Evolutionary conservation across 2,113 vertebrate species (phyloP).

Genomic region (Psephotus haematonotus): DNA sequence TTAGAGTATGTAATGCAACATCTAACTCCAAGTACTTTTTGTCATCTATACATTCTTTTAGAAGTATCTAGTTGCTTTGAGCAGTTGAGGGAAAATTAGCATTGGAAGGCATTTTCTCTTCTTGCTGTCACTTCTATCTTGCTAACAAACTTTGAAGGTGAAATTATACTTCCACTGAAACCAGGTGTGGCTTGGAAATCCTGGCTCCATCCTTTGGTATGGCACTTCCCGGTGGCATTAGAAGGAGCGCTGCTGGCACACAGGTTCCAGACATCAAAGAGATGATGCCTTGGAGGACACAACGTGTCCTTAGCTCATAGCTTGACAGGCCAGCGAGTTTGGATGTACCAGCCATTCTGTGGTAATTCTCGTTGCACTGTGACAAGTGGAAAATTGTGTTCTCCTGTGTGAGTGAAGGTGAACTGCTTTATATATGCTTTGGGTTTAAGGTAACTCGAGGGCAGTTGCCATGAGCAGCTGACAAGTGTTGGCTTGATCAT

Average conservation of each 20-base stretch:
- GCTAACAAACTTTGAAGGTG: not conserved
- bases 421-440: not conserved
- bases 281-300: not conserved
- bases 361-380: accelerated
- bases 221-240: accelerated
- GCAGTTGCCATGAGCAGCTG: not conserved
- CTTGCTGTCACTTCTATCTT: not conserved
- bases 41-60: not conserved
- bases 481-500: not conserved
- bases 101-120: not conserved
- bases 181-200: not conserved
- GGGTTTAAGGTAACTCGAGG: not conserved
- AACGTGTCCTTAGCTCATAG: accelerated
- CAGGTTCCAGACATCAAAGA: not conserved
- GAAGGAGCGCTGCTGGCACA: not conserved
- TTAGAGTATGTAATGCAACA: not conserved
- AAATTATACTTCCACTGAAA: not conserved
- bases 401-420: not conserved
- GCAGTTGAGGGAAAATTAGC: not conserved
- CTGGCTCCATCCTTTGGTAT: not conserved
- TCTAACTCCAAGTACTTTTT: not conserved
- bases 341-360: not conserved
- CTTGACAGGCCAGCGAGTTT: not conserved
- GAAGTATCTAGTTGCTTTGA: not conserved
- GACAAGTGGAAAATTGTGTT: not conserved